Base-by-base conservation (phyloP, 1,140 invertebrate species). In the Anastrepha obliqua region DNA sequence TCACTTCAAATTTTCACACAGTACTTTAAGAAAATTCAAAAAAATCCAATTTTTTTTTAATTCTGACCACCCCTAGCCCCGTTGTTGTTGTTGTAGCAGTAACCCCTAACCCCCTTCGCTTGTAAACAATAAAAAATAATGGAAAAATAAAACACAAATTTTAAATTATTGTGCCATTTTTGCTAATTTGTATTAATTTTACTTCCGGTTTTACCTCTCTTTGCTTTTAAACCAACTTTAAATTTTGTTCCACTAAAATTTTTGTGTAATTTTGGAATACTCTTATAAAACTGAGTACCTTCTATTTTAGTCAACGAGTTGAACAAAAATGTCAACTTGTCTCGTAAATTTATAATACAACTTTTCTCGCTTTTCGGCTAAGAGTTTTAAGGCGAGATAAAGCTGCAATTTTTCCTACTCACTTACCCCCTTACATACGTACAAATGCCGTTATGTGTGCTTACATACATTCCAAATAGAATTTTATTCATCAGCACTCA, bases 311-410 rank as follows among this genome's bases (percentile, higher is more conserved):
- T 64, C 6, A 64, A 20, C n/a, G 5, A 64, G n/a, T 64, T 64
- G n/a, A 64, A 64, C n/a, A 6, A 20, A 64, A 64, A 64, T 64
- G n/a, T 20, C 62, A 64, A 39, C 8, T 29, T 67, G 65, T 20
- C 65, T 29, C 65, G 20, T 67, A 67, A 42, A 42, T 67, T 67
- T 67, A 11, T 13, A 39, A 9, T 4, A 67, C 0, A 29, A 0
- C 0, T 29, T 29, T 29, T 29, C 1, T 29, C 65, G 9, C 11
- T 13, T 67, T 67, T 39, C 15, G 20, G 29, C 29, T 29, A 29
- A 67, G 65, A 67, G 65, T 20, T 29, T 67, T 39, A 67, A 67
- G 11, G 65, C 65, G 65, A 67, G 29, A 39, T 20, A 67, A 67
- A 67, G 39, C 65, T 67, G 39, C 65, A 29, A 39, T 67, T n/a